These are phyloP conservation scores for Perithous albicinctus DNA, from an alignment of 2,888 invertebrate species.

Conservation along the genomic window DNA sequence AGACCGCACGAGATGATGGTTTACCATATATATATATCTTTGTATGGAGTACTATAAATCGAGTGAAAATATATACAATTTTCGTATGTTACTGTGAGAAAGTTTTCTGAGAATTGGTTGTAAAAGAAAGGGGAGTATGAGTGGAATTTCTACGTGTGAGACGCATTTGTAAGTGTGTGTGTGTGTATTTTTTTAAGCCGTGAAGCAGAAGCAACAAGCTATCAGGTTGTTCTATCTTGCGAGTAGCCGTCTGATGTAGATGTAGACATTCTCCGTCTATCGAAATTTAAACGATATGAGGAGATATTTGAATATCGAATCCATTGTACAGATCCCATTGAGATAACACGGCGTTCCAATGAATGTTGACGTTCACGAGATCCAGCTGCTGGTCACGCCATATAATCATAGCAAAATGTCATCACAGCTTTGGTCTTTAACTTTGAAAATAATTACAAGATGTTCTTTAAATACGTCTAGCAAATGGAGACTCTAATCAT, in stretches of 20 bases:
- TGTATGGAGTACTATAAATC: conserved; percentile 29
- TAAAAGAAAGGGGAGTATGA: conserved; percentile 21
- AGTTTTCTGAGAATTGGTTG: conserved; percentile 51
- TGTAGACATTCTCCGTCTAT: conserved; percentile 23
- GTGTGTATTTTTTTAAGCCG: background rate
- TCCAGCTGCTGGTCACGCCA: conserved; percentile 21
- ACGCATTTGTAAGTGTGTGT: background rate
- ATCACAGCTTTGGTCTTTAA: background rate
- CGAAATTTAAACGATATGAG: conserved; percentile 44
- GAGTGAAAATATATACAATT: conserved; percentile 38
- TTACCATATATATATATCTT: conserved; percentile 39
- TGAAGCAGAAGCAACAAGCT: background rate
- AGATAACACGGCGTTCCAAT: conserved; percentile 56
- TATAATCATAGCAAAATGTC: conserved; percentile 26
- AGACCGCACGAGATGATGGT: conserved; percentile 46
- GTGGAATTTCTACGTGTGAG: conserved; percentile 33
- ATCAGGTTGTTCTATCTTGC: conserved; percentile 22
- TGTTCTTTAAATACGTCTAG: background rate
- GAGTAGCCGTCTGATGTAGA: conserved; percentile 9
- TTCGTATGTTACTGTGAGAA: conserved; percentile 38
- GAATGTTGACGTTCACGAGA: conserved; percentile 5
- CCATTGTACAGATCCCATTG: conserved; percentile 69
- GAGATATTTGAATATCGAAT: conserved; percentile 67
- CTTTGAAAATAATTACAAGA: conserved; percentile 7
- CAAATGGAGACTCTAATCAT: background rate